Conservation (phyloP, 1,140 invertebrate genomes). For the Formica selysi region DNA sequence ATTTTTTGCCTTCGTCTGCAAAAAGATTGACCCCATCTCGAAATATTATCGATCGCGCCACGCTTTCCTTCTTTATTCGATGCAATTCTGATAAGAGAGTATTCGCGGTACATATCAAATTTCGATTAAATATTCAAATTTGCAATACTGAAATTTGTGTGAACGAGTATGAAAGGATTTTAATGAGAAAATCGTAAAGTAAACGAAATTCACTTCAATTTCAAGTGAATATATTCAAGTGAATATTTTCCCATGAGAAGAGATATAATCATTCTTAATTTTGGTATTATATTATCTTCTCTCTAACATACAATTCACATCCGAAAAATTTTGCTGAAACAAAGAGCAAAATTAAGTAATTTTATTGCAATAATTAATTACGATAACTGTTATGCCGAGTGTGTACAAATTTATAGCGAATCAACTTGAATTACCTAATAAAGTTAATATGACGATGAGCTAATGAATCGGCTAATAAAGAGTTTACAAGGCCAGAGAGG, state of each 20-base stretch:
- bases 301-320: neutral
- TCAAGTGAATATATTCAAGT: neutral
- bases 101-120: neutral
- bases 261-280: neutral
- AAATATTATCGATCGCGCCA: slow-evolving; percentile 7
- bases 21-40: neutral
- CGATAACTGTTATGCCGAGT: neutral
- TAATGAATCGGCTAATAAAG: neutral
- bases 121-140: neutral
- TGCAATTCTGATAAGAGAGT: neutral
- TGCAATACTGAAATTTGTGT: neutral
- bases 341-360: neutral
- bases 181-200: neutral
- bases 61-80: neutral
- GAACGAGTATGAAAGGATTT: neutral
- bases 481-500: neutral
- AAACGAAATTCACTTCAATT: neutral
- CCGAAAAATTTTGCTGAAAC: neutral
- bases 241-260: neutral
- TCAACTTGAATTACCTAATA: neutral
- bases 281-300: neutral
- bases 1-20: slow-evolving; percentile 11
- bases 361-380: slow-evolving; percentile 11
- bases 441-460: neutral
- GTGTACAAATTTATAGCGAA: neutral